Evolutionary conservation across 2,888 invertebrate genomes (phyloP), one percentile per base, ranked within the genome.

Genomic region (Polyommatus iphigenia): DNA sequence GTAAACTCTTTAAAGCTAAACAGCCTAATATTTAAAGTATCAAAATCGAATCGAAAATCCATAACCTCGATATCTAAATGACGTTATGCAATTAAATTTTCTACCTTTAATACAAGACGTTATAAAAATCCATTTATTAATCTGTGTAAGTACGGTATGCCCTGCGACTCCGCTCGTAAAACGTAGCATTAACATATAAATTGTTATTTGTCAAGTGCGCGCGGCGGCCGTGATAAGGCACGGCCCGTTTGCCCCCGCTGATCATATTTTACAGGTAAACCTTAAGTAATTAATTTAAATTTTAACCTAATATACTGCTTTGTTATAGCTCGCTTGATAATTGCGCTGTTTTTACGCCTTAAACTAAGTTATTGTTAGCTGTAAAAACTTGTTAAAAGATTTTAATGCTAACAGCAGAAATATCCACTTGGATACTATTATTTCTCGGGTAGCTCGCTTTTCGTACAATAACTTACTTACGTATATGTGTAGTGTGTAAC

Each of bases 131-230:
- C 75, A 54, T 75, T 75, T 75, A 54, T 75, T 54, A 75, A 73
- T 80, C 78, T 79, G 62, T 57, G 71, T 50, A 72, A 76, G 79
- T 78, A 78, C 78, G 77, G 79, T 72, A 76, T 78, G 79, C 72
- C 78, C 79, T 76, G 79, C 80, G 78, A 80, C 78, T 80, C 77
- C 78, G 57, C 67, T 71, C 72, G 72, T 76, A 78, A 73, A 57
- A 59, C 79, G 59, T 71, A 71, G 32, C 85, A 89, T 89, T 89
- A 88, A 85, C 89, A 89, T 89, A 89, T 84, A 89, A 88, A 89
- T 89, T 86, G 87, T 79, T 86, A 84, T 87, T 87, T 87, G 87
- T 81, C 77, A 78, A 57, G 78, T 76, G 72, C 77, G 81, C 83
- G 82, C 80, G 79, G 71, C 82, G 81, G 79, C 71, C 59, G n/a